A percentile compares a stretch with the other conserved stretches of the same genome.
phyloP scores from a whole-genome alignment of 2,113 vertebrate genomes.

The Sebastes schlegelii region DNA sequence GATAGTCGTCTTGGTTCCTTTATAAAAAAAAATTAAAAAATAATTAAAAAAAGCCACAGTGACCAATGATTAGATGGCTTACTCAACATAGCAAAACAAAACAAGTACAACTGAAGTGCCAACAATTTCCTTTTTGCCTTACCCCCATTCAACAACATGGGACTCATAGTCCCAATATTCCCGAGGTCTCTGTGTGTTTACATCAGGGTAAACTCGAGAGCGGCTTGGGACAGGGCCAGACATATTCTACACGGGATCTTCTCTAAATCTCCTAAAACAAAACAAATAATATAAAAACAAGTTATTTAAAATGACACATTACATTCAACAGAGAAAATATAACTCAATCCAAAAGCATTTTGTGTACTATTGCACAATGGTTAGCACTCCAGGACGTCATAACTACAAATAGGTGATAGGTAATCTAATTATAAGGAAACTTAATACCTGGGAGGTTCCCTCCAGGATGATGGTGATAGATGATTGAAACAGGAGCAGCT shows the following conservation, averaged over 20 bases:
- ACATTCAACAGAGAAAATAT: background rate
- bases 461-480: slow-evolving; percentile 80
- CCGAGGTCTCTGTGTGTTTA: slow-evolving; percentile 90
- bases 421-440: background rate
- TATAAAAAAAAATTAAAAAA: slow-evolving; percentile 6
- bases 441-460: slow-evolving; percentile 80
- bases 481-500: slow-evolving; percentile 66
- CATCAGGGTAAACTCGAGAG: slow-evolving; percentile 90
- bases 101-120: background rate
- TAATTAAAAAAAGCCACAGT: background rate
- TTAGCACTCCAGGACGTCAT: background rate
- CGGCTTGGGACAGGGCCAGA: slow-evolving; percentile 90
- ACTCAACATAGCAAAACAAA: background rate
- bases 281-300: background rate
- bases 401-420: background rate
- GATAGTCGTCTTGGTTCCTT: slow-evolving; percentile 92
- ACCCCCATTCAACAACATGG: slow-evolving; percentile 91
- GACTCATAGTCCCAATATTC: slow-evolving; percentile 90
- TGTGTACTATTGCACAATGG: background rate
- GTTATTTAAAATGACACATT: background rate
- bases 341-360: background rate
- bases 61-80: background rate
- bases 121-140: slow-evolving; percentile 38
- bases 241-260: slow-evolving; percentile 85
- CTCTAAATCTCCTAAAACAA: slow-evolving; percentile 78